Conservation (phyloP, 2,113 vertebrate species). For the Clupea harengus region DNA sequence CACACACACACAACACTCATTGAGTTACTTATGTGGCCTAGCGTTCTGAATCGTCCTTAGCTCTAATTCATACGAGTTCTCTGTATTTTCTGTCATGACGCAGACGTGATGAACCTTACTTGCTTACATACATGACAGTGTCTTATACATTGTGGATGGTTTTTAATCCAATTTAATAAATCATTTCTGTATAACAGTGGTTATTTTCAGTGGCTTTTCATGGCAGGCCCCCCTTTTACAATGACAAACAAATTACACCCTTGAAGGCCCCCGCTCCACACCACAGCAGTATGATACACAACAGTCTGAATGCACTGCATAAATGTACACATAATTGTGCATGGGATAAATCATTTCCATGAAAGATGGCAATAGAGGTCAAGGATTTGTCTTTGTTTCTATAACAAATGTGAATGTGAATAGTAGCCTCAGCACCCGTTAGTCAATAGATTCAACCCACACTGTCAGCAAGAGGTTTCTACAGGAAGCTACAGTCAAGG, state of each 20-base stretch:
- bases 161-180: neutral
- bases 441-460: neutral
- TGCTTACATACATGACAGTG: neutral
- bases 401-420: neutral
- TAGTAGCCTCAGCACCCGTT: neutral
- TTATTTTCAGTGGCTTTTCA: too few relatives aligned
- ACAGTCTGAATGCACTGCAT: neutral
- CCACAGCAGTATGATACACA: neutral
- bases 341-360: neutral
- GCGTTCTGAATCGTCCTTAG: neutral
- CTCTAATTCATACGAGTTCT: neutral
- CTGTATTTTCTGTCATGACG: neutral
- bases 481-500: neutral
- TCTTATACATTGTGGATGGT: neutral
- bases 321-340: neutral
- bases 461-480: neutral
- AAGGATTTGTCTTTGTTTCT: neutral
- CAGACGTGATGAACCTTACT: neutral
- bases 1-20: constrained; percentile 6
- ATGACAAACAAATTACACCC: too few relatives aligned
- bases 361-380: neutral
- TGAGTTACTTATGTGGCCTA: neutral
- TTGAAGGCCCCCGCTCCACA: too few relatives aligned
- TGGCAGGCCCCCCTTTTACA: too few relatives aligned
- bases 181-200: too few relatives aligned